Percentiles rank a stretch among this genome's conserved stretches.
phyloP scores from a whole-genome alignment of 2,113 vertebrate genomes.

The Amia ocellicauda region DNA sequence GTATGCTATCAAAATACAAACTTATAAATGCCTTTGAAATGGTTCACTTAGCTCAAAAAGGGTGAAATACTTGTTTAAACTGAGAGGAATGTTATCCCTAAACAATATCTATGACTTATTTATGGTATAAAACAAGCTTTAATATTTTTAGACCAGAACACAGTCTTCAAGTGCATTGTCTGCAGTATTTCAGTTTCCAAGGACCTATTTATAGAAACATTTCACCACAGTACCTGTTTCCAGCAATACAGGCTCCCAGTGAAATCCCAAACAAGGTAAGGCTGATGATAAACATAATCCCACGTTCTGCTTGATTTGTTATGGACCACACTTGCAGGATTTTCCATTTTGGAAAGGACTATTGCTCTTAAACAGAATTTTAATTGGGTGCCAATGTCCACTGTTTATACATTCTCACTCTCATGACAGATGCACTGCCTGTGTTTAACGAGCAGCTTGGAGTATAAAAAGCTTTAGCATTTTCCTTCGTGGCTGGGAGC shows the following conservation, averaged over 20 bases:
- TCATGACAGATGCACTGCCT: not conserved
- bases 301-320: slow-evolving; percentile 23
- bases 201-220: not conserved
- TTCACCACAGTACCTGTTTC: slow-evolving; percentile 37
- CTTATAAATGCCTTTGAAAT: too few relatives aligned
- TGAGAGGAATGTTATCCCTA: too few relatives aligned
- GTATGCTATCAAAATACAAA: too few relatives aligned
- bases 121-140: too few relatives aligned
- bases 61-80: too few relatives aligned
- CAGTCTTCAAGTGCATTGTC: too few relatives aligned
- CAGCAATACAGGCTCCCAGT: slow-evolving; percentile 27
- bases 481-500: slow-evolving; percentile 18
- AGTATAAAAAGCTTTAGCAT: slow-evolving; percentile 19
- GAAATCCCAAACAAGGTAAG: slow-evolving; percentile 29
- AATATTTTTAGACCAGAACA: too few relatives aligned
- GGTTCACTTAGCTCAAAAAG: too few relatives aligned
- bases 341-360: slow-evolving; percentile 37
- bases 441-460: slow-evolving; percentile 6
- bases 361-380: slow-evolving; percentile 19
- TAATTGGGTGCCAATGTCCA: slow-evolving; percentile 10
- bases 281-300: slow-evolving; percentile 31
- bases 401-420: slow-evolving; percentile 7
- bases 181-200: not conserved
- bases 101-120: too few relatives aligned
- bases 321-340: slow-evolving; percentile 23